A percentile compares a stretch with the other conserved stretches of the same genome.
Evolutionary conservation across 2,888 invertebrate genomes (phyloP).

Genomic region (Leptinotarsa haldemani): DNA sequence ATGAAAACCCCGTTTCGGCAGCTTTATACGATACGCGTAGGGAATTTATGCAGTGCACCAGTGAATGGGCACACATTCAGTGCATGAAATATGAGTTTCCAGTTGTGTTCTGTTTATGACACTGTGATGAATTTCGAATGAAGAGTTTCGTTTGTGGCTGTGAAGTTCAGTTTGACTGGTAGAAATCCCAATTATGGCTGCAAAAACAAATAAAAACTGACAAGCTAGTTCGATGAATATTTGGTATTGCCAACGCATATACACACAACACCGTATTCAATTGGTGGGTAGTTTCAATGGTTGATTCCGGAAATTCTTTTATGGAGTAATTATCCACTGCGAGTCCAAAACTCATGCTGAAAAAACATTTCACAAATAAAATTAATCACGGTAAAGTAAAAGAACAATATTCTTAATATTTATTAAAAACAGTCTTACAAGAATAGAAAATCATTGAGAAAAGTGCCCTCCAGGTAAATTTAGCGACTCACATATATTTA

Average conservation of each 20-base stretch:
- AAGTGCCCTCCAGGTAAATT: too few species aligned
- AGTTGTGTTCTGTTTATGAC: not conserved
- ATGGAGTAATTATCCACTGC: too few species aligned
- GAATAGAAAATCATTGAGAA: too few species aligned
- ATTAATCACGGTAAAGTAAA: too few species aligned
- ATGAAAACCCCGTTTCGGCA: conserved; percentile 4
- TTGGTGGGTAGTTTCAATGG: not conserved
- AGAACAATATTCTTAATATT: too few species aligned
- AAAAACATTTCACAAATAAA: too few species aligned
- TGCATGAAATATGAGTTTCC: conserved; percentile 9
- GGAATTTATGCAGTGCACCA: not conserved
- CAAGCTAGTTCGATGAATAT: not conserved
- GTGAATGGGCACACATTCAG: not conserved
- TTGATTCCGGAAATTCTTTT: too few species aligned
- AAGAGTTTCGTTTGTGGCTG: not conserved
- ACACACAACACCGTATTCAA: too few species aligned
- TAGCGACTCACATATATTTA: too few species aligned
- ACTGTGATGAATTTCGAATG: conserved; percentile 10
- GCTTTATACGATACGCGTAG: not conserved
- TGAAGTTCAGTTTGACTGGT: not conserved
- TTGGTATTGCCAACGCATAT: not conserved
- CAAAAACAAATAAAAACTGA: not conserved
- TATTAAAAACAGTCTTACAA: too few species aligned
- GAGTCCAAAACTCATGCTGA: too few species aligned
- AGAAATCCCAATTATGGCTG: not conserved